Evolutionary conservation across 2,797 vertebrate species (phyloP), one percentile per base, ranked within the genome.

Genomic region (Microcaecilia unicolor): DNA sequence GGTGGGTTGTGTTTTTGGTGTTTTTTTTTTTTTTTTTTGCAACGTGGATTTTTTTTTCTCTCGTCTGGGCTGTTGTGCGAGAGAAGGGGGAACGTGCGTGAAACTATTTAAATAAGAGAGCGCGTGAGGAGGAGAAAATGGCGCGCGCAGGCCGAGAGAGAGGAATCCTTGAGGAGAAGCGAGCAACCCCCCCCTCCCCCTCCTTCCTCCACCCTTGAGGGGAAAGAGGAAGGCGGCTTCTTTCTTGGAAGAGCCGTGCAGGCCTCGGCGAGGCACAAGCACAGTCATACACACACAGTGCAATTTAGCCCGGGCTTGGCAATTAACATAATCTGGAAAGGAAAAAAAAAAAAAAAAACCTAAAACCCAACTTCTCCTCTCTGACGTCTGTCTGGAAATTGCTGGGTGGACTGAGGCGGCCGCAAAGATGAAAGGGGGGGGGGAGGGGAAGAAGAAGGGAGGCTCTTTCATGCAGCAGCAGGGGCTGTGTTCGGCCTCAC

Each of bases 351-450:
- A n/a, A n/a, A n/a, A n/a, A n/a, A n/a, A n/a, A n/a, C n/a, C n/a
- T n/a, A n/a, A n/a, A n/a, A n/a, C n/a, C n/a, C n/a, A n/a, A 77
- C 44, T 47, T 48, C 44, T 71, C 76, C 81, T 78, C 81, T 77
- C 72, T 72, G 72, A 78, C 69, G 72, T 72, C 72, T 74, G 80
- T 77, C 49, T 47, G 62, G 75, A 88, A 87, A 89, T 89, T 84
- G 84, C 78, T 63, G 73, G 83, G 81, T 86, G 68, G 69, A 67
- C 73, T 56, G 60, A n/a, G n/a, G 65, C 51, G 36, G 66, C 70
- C 29, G 26, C 52, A 23, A 48, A 83, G 74, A 87, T 88, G 79
- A 88, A n/a, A n/a, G n/a, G n/a, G n/a, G n/a, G n/a, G 86, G 86
- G 74, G 60, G 46, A 55, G 50, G 31, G 53, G n/a, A n/a, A n/a